Percentiles rank a stretch among this genome's conserved stretches.
Evolutionary conservation across 2,888 invertebrate genomes (phyloP).

Genomic region (Drosophila barbarae): DNA sequence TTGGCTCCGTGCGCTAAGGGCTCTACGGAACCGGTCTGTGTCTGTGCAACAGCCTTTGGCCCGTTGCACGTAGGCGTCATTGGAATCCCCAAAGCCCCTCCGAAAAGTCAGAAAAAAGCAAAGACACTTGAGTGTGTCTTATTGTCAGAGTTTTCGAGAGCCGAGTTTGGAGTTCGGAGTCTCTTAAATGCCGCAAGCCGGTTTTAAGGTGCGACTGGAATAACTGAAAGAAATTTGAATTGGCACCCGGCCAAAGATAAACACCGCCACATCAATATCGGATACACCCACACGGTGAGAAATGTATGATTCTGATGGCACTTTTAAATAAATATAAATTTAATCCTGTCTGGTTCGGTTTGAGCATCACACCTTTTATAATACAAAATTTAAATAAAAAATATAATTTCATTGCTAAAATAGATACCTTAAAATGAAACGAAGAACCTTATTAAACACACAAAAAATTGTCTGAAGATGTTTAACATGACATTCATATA

Average conservation of each 20-base stretch:
- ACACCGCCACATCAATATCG: constrained; percentile 6
- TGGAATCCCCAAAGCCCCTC: constrained; percentile 18
- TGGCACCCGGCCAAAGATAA: constrained; percentile 28
- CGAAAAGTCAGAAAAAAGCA: constrained; percentile 22
- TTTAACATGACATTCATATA: no score
- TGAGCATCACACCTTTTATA: no score
- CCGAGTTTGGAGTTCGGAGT: constrained; percentile 20
- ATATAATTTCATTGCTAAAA: not conserved
- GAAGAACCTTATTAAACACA: not conserved
- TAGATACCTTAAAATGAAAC: not conserved
- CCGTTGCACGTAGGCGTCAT: constrained; percentile 45
- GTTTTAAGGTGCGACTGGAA: constrained; percentile 65
- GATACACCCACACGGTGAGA: not conserved
- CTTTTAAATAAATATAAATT: not conserved
- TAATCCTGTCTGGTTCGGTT: no score
- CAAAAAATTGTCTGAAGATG: not conserved
- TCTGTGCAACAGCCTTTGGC: constrained; percentile 16
- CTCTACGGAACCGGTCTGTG: constrained; percentile 59
- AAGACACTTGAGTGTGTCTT: constrained; percentile 50
- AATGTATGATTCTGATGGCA: not conserved
- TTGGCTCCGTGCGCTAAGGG: constrained; percentile 51
- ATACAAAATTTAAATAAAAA: not conserved
- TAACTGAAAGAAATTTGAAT: constrained; percentile 57
- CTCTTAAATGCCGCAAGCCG: constrained; percentile 61
- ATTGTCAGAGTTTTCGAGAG: constrained; percentile 42